Evolutionary conservation across 2,888 invertebrate genomes (phyloP).

Genomic region (Athripsodes cinereus): DNA sequence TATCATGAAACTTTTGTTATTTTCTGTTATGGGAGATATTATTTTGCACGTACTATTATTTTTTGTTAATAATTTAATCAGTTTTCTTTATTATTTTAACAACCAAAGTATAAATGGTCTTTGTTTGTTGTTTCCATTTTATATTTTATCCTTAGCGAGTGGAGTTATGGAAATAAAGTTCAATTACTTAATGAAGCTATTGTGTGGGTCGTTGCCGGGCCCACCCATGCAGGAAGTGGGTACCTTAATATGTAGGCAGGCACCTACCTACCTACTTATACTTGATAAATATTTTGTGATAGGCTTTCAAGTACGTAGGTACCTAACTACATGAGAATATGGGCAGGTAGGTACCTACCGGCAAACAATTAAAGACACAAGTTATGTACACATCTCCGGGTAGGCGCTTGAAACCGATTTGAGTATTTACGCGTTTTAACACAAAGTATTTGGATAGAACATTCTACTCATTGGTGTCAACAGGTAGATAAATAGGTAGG

Average conservation of each 20-base stretch:
- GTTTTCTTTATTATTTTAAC: conserved; percentile 7
- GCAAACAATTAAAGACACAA: too few relatives aligned
- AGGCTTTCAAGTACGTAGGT: too few relatives aligned
- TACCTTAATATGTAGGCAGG: too few relatives aligned
- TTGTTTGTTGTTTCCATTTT: background rate
- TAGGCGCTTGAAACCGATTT: too few relatives aligned
- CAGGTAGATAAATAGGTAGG: background rate
- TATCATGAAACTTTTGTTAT: conserved; percentile 8
- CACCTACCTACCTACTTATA: too few relatives aligned
- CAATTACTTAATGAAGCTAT: background rate
- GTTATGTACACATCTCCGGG: too few relatives aligned
- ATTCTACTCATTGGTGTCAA: background rate
- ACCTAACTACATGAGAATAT: too few relatives aligned
- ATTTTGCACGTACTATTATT: conserved; percentile 6
- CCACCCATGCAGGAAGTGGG: too few relatives aligned
- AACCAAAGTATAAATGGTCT: too few relatives aligned
- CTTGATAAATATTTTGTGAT: background rate
- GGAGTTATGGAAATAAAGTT: background rate
- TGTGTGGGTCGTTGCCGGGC: background rate
- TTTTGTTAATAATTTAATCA: conserved; percentile 4
- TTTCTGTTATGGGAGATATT: conserved; percentile 5
- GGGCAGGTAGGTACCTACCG: conserved; percentile 3
- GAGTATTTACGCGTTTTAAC: too few relatives aligned
- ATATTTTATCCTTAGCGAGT: too few relatives aligned
- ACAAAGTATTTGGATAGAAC: too few relatives aligned